Conservation (phyloP, 2,888 invertebrate species). For the Drosophila meridionalis region DNA sequence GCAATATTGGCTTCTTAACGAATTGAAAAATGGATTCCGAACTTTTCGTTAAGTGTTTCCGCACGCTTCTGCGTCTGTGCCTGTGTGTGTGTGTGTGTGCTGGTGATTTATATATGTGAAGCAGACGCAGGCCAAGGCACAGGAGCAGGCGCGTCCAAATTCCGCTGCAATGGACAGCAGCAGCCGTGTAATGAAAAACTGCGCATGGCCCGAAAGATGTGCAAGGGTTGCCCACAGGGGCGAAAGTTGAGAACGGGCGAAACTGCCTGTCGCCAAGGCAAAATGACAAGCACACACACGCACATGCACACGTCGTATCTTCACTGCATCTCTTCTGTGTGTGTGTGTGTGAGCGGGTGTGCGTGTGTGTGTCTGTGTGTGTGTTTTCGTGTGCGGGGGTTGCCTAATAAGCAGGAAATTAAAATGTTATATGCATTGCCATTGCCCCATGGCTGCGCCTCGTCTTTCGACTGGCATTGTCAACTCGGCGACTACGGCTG, state of each 20-base stretch:
- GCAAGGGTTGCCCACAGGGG: conserved; percentile 1
- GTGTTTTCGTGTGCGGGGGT: conserved; percentile 22
- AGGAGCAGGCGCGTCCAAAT: conserved; percentile 65
- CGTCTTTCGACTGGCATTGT: conserved; percentile 47
- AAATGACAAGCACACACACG: conserved; percentile 32
- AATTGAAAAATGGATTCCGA: neutral
- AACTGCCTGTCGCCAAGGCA: conserved; percentile 42
- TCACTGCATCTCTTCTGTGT: conserved; percentile 59
- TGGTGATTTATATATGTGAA: conserved; percentile 56
- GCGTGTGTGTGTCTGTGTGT: conserved; percentile 24
- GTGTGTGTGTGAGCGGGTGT: conserved; percentile 24
- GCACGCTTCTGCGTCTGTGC: conserved; percentile 3
- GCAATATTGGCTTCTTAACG: neutral
- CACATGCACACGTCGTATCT: conserved; percentile 44
- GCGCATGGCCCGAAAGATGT: conserved; percentile 60
- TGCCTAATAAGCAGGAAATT: conserved; percentile 82
- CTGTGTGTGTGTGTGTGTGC: conserved; percentile 16
- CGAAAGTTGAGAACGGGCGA: conserved; percentile 5
- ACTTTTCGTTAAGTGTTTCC: conserved; percentile 12
- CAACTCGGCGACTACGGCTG: conserved; percentile 42
- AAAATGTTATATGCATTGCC: conserved; percentile 81
- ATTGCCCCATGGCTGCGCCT: conserved; percentile 40
- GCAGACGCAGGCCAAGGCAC: conserved; percentile 48
- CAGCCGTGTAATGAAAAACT: conserved; percentile 70
- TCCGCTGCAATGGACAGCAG: conserved; percentile 73